Evolutionary conservation across 1,140 invertebrate species (phyloP), one percentile per base, ranked within the genome.

Genomic region (Scaptomyza hsui): DNA sequence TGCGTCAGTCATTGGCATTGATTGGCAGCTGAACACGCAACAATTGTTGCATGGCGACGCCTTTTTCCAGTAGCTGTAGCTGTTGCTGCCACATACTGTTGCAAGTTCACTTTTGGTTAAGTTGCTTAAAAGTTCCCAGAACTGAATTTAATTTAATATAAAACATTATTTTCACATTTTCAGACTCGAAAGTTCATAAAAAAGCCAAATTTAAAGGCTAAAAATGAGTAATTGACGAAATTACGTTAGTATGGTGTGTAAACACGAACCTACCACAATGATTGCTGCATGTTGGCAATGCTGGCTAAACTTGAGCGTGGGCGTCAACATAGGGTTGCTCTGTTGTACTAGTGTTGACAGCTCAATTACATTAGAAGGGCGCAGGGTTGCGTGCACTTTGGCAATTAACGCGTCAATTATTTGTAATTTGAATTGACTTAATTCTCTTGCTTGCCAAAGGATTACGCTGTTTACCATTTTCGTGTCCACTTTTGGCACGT

Each of bases 321-420:
- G 64, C 44, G 55, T 67, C 16, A 29, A 13, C 64, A 15, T 24
- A 61, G 59, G 39, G 42, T 63, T 29, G 6, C 10, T 39, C 24
- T 35, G 41, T 16, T 62, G 39, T 56, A 41, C 16, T 47, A n/a
- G n/a, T n/a, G 78, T 78, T 82, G 79, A 77, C 81, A 77, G 77
- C 81, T 80, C 81, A 85, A 86, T 85, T 85, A 85, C 76, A 71
- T 86, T 78, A 81, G 72, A 60, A 41, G 55, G 55, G 26, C 70
- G 32, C 45, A 47, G 51, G 52, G 29, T 62, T 45, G 78, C 82
- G 78, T 86, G 82, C 45, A 52, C 13, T 52, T 49, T 29, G 41
- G 78, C 78, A 86, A 88, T 86, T 86, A 88, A 78, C 78, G 78
- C 75, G 35, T 75, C 82, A 82, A 88, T 88, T 88, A 86, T 86